A percentile compares a stretch with the other conserved stretches of the same genome.
phyloP scores from a whole-genome alignment of 2,888 invertebrate species.

The Brachylomia viminalis region DNA sequence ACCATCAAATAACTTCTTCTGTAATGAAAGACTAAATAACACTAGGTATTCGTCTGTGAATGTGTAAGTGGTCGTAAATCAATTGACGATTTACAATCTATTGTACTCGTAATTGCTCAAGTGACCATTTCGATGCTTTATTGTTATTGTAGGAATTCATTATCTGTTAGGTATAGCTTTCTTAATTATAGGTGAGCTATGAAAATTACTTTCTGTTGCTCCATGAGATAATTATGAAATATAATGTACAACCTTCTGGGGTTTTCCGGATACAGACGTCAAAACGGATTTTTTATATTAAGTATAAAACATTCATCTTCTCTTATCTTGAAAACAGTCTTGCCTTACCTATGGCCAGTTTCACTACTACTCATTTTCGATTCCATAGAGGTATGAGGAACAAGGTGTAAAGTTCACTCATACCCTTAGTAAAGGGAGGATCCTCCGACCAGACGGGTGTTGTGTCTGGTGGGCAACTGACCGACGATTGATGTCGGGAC shows the following conservation, averaged over 20 bases:
- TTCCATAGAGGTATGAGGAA: too few species aligned
- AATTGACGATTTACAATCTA: slow-evolving; percentile 19
- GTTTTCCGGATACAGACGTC: background rate
- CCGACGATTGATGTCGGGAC: too few species aligned
- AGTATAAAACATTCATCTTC: background rate
- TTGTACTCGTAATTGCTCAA: slow-evolving; percentile 14
- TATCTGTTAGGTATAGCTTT: background rate
- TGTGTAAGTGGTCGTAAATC: slow-evolving; percentile 2
- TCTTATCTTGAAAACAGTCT: background rate
- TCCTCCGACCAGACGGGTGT: too few species aligned
- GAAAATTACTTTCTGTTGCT: background rate
- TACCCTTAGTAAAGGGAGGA: too few species aligned
- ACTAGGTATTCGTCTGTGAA: background rate
- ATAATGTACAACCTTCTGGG: background rate
- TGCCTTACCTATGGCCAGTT: background rate
- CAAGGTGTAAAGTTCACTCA: too few species aligned
- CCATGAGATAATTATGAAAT: background rate
- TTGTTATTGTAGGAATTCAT: background rate
- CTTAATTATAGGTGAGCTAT: background rate
- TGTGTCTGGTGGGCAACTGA: too few species aligned
- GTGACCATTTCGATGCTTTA: background rate
- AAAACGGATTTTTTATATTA: background rate
- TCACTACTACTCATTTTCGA: background rate
- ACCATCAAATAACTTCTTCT: background rate
- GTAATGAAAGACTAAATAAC: background rate